A percentile compares a stretch with the other conserved stretches of the same genome.
Conservation (phyloP, 2,113 vertebrate genomes). For the Coturnix japonica region DNA sequence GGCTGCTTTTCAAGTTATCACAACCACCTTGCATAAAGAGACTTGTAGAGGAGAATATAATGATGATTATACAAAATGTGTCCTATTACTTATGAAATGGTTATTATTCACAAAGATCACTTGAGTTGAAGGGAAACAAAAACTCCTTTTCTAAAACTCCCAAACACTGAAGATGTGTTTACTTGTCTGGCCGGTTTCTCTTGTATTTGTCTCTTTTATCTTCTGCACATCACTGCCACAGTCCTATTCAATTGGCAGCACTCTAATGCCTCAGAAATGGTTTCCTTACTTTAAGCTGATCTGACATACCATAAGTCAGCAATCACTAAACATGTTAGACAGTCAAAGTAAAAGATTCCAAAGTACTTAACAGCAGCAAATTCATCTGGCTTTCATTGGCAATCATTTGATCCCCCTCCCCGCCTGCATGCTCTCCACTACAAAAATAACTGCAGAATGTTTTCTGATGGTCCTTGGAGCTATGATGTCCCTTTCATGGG, state of each 20-base stretch:
- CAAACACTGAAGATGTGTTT: not conserved
- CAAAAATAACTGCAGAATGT: not conserved
- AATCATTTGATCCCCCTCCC: not conserved
- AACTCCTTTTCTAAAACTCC: not conserved
- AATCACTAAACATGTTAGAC: rapidly evolving
- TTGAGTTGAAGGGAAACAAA: not conserved
- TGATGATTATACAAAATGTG: not conserved
- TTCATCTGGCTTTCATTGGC: not conserved
- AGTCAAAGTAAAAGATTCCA: not conserved
- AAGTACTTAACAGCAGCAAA: not conserved
- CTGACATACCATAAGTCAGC: not conserved
- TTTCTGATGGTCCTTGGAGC: not conserved
- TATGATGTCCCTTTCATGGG: not conserved
- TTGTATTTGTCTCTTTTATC: not conserved
- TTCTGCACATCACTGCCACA: not conserved
- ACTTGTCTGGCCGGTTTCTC: not conserved
- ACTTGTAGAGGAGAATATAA: not conserved
- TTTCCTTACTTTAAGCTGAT: not conserved
- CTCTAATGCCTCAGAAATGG: not conserved
- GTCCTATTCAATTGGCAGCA: not conserved
- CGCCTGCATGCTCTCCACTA: not conserved
- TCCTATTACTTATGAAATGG: not conserved
- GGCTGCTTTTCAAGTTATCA: not conserved
- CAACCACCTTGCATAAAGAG: not conserved
- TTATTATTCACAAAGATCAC: not conserved